A percentile compares a stretch with the other conserved stretches of the same genome.
phyloP scores from a whole-genome alignment of 2,888 invertebrate genomes.

The Melieria crassipennis region DNA sequence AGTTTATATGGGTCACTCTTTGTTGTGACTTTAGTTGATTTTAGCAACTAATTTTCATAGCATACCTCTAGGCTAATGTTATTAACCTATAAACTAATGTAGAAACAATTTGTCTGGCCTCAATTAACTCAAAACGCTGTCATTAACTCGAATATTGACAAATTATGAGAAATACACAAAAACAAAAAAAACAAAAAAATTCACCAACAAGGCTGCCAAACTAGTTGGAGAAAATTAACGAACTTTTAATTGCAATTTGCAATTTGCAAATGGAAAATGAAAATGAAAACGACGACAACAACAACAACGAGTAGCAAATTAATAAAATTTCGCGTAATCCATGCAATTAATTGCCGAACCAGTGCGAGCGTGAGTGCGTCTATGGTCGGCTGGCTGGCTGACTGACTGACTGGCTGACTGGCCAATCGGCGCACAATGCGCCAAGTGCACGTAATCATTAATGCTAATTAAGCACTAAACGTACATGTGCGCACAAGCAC shows the following conservation, averaged over 20 bases:
- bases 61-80: too few species aligned
- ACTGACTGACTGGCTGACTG: not conserved
- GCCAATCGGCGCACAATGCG: not conserved
- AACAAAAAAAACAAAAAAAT: not conserved
- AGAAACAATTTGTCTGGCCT: too few species aligned
- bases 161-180: not conserved
- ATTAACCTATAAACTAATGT: too few species aligned
- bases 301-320: not conserved
- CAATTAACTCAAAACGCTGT: too few species aligned
- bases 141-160: too few species aligned
- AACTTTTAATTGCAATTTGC: not conserved
- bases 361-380: not conserved
- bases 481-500: not conserved
- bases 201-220: too few species aligned
- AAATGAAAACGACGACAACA: too few species aligned
- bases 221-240: too few species aligned
- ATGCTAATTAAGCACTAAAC: slow-evolving; percentile 21
- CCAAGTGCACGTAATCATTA: slow-evolving; percentile 7
- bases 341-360: slow-evolving; percentile 8
- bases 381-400: not conserved
- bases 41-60: too few species aligned
- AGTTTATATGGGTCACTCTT: too few species aligned
- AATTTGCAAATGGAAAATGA: not conserved
- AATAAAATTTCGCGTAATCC: not conserved
- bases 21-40: too few species aligned